Percentiles rank a stretch among this genome's conserved stretches.
phyloP scores from a whole-genome alignment of 2,113 vertebrate genomes.

The Excalfactoria chinensis region DNA sequence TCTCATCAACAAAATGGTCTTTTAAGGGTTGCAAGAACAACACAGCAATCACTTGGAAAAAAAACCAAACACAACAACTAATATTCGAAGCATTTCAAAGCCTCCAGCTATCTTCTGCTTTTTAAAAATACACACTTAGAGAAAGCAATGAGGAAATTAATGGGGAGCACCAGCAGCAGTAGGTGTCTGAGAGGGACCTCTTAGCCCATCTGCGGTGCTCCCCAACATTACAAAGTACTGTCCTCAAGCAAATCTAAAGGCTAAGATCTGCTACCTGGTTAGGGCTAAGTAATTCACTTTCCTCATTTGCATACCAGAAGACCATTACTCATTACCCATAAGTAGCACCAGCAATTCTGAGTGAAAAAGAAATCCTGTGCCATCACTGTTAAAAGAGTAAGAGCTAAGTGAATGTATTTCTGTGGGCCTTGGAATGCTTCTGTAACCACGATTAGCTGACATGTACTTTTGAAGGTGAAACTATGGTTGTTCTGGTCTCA shows the following conservation, averaged over 20 bases:
- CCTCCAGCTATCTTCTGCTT: background rate
- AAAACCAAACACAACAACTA: conserved; percentile 1
- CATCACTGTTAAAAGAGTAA: background rate
- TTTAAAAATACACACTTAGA: conserved; percentile 22
- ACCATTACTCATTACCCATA: fast-evolving
- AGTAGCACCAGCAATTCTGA: background rate
- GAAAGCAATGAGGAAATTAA: background rate
- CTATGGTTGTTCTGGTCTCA: background rate
- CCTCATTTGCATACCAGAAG: background rate
- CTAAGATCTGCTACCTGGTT: background rate
- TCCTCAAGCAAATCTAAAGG: no score
- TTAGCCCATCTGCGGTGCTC: background rate
- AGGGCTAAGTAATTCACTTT: background rate
- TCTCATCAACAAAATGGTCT: conserved; percentile 48
- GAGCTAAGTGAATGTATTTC: background rate
- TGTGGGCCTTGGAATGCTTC: background rate
- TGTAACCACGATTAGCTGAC: background rate
- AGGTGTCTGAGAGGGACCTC: background rate
- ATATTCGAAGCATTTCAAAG: conserved; percentile 39
- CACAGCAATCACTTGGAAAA: background rate
- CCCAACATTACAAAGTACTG: background rate
- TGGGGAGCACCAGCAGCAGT: background rate
- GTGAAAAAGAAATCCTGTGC: background rate
- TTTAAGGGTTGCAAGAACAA: conserved; percentile 59
- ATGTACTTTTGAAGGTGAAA: conserved; percentile 19